These are phyloP conservation scores for Leucozona laternaria DNA, from an alignment of 2,888 invertebrate species.

Conservation along the genomic window DNA sequence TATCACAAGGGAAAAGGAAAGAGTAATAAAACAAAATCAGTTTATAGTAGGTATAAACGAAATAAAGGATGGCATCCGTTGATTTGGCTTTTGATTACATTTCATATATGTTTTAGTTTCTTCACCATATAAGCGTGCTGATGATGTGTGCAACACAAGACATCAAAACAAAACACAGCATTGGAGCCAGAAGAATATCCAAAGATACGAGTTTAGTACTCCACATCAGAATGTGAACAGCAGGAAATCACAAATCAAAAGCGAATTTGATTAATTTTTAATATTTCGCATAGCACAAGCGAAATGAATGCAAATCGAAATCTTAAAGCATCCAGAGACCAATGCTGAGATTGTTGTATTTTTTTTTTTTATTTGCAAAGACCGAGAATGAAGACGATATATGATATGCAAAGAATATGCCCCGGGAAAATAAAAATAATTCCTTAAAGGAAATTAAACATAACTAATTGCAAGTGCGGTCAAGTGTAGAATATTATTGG, in stretches of 20 bases:
- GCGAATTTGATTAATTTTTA: slow-evolving; percentile 82
- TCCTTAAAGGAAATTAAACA: slow-evolving; percentile 66
- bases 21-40: not conserved
- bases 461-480: slow-evolving; percentile 47
- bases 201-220: not conserved
- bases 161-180: slow-evolving; percentile 67
- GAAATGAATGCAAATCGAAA: slow-evolving; percentile 66
- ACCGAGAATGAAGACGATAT: not conserved
- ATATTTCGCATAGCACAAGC: slow-evolving; percentile 75
- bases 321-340: slow-evolving; percentile 45
- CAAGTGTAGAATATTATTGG: not conserved
- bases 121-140: slow-evolving; percentile 46
- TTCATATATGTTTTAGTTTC: slow-evolving; percentile 38
- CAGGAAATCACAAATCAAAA: slow-evolving; percentile 82
- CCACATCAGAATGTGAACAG: slow-evolving; percentile 76
- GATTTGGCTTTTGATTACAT: slow-evolving; percentile 71
- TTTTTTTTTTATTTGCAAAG: slow-evolving; percentile 16
- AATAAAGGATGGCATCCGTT: slow-evolving; percentile 70
- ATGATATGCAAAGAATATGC: not conserved
- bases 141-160: slow-evolving; percentile 58
- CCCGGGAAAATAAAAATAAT: slow-evolving; percentile 11
- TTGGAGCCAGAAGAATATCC: slow-evolving; percentile 22
- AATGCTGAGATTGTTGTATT: slow-evolving; percentile 14
- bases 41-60: slow-evolving; percentile 4
- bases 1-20: not conserved